Conservation (phyloP, 2,113 vertebrate species). For the Nyctibius bracteatus region DNA sequence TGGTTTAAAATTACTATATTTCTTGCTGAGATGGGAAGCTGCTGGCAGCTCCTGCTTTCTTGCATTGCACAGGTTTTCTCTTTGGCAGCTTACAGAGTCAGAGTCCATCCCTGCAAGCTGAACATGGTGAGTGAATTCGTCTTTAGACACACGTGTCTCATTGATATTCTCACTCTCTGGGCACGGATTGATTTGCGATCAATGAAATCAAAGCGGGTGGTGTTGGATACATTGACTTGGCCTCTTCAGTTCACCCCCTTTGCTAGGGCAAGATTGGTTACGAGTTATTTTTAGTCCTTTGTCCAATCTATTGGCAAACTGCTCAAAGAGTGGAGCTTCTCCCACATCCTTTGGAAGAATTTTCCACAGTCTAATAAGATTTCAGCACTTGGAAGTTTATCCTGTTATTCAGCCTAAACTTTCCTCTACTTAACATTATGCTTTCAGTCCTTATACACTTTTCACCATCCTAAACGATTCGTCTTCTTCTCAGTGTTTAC, state of each 20-base stretch:
- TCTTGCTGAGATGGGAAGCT: not conserved
- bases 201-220: not conserved
- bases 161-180: accelerated
- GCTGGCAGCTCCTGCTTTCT: not conserved
- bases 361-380: slow-evolving; percentile 46
- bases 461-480: slow-evolving; percentile 63
- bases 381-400: slow-evolving; percentile 43
- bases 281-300: not conserved
- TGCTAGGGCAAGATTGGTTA: not conserved
- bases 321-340: slow-evolving; percentile 16
- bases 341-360: slow-evolving; percentile 26
- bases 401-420: slow-evolving; percentile 38
- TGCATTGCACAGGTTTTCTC: not conserved
- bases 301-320: not conserved
- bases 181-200: not conserved
- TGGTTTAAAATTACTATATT: not conserved
- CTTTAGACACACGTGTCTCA: accelerated
- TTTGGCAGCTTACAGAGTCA: not conserved
- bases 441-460: slow-evolving; percentile 21
- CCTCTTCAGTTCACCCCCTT: not conserved
- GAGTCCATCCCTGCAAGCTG: accelerated
- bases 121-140: accelerated
- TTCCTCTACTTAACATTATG: slow-evolving; percentile 5
- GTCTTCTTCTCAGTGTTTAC: slow-evolving; percentile 58
- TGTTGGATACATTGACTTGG: not conserved